Base-by-base conservation (phyloP, 2,797 vertebrate genomes). In the Potorous gilbertii region DNA sequence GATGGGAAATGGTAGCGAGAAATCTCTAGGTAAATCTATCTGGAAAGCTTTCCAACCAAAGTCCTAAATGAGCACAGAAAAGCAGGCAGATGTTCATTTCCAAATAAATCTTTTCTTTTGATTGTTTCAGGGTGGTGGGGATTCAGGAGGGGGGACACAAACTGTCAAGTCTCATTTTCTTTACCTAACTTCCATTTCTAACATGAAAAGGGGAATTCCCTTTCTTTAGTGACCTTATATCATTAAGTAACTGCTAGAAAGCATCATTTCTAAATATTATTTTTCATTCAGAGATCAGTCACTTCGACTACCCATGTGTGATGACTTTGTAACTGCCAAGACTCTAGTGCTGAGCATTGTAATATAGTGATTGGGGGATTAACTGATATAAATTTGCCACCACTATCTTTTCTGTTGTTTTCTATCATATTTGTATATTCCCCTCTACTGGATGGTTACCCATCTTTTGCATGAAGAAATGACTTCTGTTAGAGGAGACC, bases 101-200 rank as follows among this genome's bases (percentile, higher is more conserved):
- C 95, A 97, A 97, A 99, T 98, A 98, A 98, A 99, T 98, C 0
- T 97, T 98, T 98, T 97, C 97, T 98, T 98, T 97, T 98, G 97
- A 98, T 98, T 97, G 94, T 97, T 97, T 92, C 97, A 96, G 98
- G 14, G 40, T 13, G 59, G 66, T n/a, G 62, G 9, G 31, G 0
- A 14, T 5, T 1, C 16, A 18, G 21, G 40, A 46, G 24, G 3
- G 40, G 40, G 21, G 2, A 74, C n/a, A 18, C 16, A 74, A 96
- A 93, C 97, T 96, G 97, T 97, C 93, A 97, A 97, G 94, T 98
- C 98, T 98, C 98, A 97, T 98, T 97, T 97, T 97, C 95, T 91
- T 97, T 98, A 95, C 97, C 98, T 98, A 98, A 98, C 98, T 98
- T 97, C 96, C 95, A 92, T 98, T 99, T 98, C 98, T 90, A 54